Conservation (phyloP, 2,797 vertebrate genomes). For the Sebastiscus tertius region DNA sequence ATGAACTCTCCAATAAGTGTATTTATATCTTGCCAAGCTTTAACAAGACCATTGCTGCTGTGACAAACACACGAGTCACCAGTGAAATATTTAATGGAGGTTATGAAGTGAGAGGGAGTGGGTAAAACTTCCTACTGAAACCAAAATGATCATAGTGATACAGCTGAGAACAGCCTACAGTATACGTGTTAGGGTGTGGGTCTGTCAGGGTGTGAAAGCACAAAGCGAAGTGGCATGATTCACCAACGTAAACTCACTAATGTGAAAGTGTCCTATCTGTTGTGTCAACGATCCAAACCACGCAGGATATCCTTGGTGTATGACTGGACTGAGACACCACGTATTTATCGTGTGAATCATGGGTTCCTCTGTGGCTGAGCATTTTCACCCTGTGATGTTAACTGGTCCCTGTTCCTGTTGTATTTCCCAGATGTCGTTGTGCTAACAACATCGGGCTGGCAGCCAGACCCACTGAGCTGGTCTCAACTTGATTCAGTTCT, state of each 20-base stretch:
- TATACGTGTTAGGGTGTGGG: constrained; percentile 58
- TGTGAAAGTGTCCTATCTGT: constrained; percentile 34
- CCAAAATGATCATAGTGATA: constrained; percentile 20
- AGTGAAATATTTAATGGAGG: constrained; percentile 34
- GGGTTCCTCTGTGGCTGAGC: constrained; percentile 45
- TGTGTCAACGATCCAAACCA: constrained; percentile 32
- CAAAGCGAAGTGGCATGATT: constrained; percentile 59
- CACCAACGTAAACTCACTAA: constrained; percentile 34
- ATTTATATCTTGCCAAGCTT: constrained; percentile 12
- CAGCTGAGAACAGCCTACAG: constrained; percentile 9
- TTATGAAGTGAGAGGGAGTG: constrained; percentile 49
- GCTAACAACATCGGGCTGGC: constrained; percentile 2
- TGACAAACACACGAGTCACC: constrained; percentile 47
- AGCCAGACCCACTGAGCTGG: not conserved
- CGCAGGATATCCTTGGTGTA: constrained; percentile 61
- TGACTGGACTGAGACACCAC: constrained; percentile 58
- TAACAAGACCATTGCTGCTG: constrained; percentile 15
- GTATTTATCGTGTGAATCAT: constrained; percentile 73
- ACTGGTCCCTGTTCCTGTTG: constrained; percentile 27
- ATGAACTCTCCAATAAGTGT: constrained; percentile 19
- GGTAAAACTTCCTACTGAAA: constrained; percentile 28
- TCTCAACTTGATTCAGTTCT: not conserved
- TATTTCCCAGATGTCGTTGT: constrained; percentile 35
- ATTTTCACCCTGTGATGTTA: constrained; percentile 67
- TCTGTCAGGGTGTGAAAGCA: constrained; percentile 60